Percentiles rank a stretch among this genome's conserved stretches.
These are phyloP conservation scores for Periophthalmodon schlosseri DNA, from an alignment of 2,113 vertebrate genomes.

Conservation along the genomic window DNA sequence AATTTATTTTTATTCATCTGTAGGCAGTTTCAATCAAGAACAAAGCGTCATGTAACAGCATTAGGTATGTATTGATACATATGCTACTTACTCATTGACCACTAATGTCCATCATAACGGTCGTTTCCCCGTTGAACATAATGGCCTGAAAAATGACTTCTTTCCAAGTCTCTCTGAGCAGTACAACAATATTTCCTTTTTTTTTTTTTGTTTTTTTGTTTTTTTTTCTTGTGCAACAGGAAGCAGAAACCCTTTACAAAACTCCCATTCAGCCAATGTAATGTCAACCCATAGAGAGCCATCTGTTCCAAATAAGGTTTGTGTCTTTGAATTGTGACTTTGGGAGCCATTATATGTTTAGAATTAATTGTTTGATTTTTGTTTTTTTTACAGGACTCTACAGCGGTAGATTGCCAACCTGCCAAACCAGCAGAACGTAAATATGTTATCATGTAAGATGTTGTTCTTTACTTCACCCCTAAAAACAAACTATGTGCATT, in stretches of 20 bases:
- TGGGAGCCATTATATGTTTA: neutral
- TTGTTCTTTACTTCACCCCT: neutral
- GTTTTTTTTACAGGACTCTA: slow-evolving; percentile 46
- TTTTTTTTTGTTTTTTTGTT: neutral
- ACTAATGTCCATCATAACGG: neutral
- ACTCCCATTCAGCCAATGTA: slow-evolving; percentile 76
- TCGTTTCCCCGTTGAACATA: no score
- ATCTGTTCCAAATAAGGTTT: slow-evolving; percentile 47
- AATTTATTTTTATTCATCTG: neutral
- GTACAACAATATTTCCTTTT: neutral
- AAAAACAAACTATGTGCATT: neutral
- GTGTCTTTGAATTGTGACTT: neutral
- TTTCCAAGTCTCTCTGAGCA: no score
- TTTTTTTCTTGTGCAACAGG: slow-evolving; percentile 24
- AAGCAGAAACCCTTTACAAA: slow-evolving; percentile 64
- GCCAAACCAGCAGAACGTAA: slow-evolving; percentile 17
- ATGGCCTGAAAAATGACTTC: no score
- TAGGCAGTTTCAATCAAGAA: slow-evolving; percentile 79
- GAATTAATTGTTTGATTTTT: neutral
- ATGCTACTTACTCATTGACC: neutral
- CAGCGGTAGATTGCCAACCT: neutral
- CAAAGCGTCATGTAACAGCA: slow-evolving; percentile 33
- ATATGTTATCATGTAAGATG: slow-evolving; percentile 59
- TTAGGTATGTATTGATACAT: slow-evolving; percentile 62
- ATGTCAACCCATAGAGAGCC: slow-evolving; percentile 50